These are phyloP conservation scores for Myzus persicae DNA, from an alignment of 1,140 invertebrate genomes.

Conservation along the genomic window DNA sequence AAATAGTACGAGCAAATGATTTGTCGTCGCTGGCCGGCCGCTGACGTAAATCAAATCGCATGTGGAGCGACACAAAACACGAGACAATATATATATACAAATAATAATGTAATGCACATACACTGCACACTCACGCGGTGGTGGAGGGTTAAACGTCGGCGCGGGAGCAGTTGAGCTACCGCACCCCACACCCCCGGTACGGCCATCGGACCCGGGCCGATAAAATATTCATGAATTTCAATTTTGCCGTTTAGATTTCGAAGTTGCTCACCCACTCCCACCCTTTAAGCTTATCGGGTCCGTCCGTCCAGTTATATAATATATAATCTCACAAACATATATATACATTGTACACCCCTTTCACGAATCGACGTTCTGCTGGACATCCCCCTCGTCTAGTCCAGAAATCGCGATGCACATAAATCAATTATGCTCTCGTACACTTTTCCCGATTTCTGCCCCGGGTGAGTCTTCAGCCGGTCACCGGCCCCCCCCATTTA, in stretches of 20 bases:
- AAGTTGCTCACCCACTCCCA: neutral
- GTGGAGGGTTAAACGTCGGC: slow-evolving; percentile 4
- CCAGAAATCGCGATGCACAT: neutral
- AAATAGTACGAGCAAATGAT: neutral
- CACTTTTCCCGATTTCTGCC: neutral
- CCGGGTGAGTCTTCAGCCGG: neutral
- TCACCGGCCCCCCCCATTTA: neutral
- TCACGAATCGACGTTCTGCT: neutral
- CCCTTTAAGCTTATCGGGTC: neutral
- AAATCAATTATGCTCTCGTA: neutral
- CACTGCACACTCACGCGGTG: neutral
- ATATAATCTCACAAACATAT: neutral
- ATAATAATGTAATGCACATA: neutral
- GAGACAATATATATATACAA: neutral
- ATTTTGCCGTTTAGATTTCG: slow-evolving; percentile 7
- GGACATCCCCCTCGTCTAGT: neutral
- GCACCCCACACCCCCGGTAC: neutral
- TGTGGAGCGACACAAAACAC: neutral
- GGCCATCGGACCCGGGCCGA: neutral
- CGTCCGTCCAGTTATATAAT: neutral
- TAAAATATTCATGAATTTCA: slow-evolving; percentile 31
- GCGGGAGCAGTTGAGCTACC: neutral
- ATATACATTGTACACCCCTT: neutral
- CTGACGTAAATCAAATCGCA: neutral
- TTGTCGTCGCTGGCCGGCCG: neutral